Evolutionary conservation across 2,888 invertebrate genomes (phyloP), one percentile per base, ranked within the genome.

Genomic region (Athrips mouffetella): DNA sequence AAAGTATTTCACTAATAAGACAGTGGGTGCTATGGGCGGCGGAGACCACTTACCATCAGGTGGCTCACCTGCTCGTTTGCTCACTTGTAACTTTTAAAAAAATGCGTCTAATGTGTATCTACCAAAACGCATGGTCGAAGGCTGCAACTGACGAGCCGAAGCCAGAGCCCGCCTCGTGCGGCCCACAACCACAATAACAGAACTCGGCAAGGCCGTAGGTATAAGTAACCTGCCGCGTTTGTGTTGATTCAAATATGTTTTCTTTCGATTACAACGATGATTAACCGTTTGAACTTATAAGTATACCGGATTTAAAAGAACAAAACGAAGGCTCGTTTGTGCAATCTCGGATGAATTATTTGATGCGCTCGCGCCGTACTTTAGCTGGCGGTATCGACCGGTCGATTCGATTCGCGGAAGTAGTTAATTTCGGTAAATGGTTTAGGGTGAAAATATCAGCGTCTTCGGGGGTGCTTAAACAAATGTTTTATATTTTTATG

Each of bases 221-320:
- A 52, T 54, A 55, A 53, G 59, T 21, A n/a, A 18, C 21, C 11
- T 11, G 21, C 37, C 18, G 27, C 21, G 37, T 37, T n/a, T 37
- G 21, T 37, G 37, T 18, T 21, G 37, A 37, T 21, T 37, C 18
- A 37, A 64, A 65, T 62, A 63, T 53, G 64, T 67, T 70, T 61
- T 65, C 66, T 67, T 69, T 63, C 58, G 54, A 62, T 46, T 49
- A 72, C 64, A 63, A 58, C 59, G 67, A 65, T 66, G 66, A 61
- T 65, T 65, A 71, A 72, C 71, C 71, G 70, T 73, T 69, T 63
- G 62, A 68, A 69, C 63, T 68, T 65, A 68, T 76, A 79, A 75
- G n/a, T n/a, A n/a, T n/a, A n/a, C n/a, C 76, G 76, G 76, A 73
- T 74, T 70, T 68, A 64, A 67, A 70, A 70, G 64, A 70, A 73